phyloP scores from a whole-genome alignment of 1,140 invertebrate genomes.

The Heliconius hermathena region DNA sequence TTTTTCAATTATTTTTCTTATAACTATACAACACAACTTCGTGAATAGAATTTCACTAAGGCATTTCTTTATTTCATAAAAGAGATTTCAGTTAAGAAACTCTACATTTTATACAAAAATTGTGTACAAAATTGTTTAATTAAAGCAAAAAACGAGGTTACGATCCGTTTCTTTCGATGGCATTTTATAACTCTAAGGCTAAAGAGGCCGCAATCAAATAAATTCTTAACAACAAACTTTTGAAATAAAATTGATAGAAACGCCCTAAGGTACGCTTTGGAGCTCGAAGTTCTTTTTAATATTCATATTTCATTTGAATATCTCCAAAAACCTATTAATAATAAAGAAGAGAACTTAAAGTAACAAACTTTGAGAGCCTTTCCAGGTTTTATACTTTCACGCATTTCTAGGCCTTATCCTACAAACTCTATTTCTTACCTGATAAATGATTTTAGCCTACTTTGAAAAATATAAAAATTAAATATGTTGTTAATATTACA shows the following conservation, averaged over 20 bases:
- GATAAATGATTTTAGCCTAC: no score
- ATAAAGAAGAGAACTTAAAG: not conserved
- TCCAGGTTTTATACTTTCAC: not conserved
- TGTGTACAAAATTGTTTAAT: conserved; percentile 43
- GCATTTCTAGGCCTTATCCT: not conserved
- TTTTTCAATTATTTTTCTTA: not conserved
- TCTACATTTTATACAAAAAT: conserved; percentile 40
- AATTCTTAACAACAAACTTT: conserved; percentile 52
- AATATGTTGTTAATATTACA: no score
- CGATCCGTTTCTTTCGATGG: conserved; percentile 45
- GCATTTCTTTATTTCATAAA: conserved; percentile 34
- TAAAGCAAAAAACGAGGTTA: conserved; percentile 39
- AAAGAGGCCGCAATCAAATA: conserved; percentile 60
- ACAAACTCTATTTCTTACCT: no score
- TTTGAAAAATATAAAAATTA: no score
- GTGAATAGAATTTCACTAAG: conserved; percentile 26
- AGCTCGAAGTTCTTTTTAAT: conserved; percentile 22
- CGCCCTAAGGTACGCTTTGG: conserved; percentile 39
- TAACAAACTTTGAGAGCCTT: not conserved
- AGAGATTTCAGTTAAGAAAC: conserved; percentile 37
- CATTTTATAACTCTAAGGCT: conserved; percentile 55
- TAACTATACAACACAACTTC: conserved; percentile 19
- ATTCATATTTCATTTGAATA: conserved; percentile 13
- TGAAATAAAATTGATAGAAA: conserved; percentile 59
- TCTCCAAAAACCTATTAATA: conserved; percentile 9